These are phyloP conservation scores for Hipparchia sbordonii DNA, from an alignment of 2,888 invertebrate genomes.

Conservation along the genomic window DNA sequence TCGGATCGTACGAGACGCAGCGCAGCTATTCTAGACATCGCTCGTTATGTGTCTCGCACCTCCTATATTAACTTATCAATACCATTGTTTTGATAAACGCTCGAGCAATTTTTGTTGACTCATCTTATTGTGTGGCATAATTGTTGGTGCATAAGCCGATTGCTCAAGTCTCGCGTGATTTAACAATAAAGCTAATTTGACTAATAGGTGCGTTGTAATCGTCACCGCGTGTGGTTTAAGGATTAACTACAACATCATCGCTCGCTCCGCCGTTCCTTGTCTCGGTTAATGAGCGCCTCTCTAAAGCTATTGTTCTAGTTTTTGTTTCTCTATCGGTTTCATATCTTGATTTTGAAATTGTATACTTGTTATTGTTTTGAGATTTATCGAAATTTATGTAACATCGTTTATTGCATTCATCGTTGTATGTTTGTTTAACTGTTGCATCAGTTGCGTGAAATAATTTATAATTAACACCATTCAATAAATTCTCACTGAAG, in stretches of 20 bases:
- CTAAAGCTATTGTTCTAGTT: constrained; percentile 73
- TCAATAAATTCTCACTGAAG: neutral
- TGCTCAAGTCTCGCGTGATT: constrained; percentile 66
- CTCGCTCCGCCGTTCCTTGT: constrained; percentile 53
- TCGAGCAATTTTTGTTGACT: constrained; percentile 77
- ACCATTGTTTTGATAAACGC: constrained; percentile 83
- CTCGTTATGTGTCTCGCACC: constrained; percentile 74
- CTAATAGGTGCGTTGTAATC: constrained; percentile 82
- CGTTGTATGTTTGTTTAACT: neutral
- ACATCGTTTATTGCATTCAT: constrained; percentile 6
- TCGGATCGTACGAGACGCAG: constrained; percentile 51
- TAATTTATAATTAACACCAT: constrained; percentile 19
- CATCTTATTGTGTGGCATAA: constrained; percentile 79
- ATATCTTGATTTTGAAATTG: constrained; percentile 45
- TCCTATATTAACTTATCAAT: constrained; percentile 82
- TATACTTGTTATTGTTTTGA: constrained; percentile 41
- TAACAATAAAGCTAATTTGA: constrained; percentile 83
- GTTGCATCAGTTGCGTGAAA: constrained; percentile 2
- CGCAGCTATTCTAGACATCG: constrained; percentile 63
- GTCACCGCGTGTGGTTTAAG: constrained; percentile 80
- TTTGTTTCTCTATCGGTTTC: constrained; percentile 46
- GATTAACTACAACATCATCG: constrained; percentile 71
- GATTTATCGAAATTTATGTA: constrained; percentile 23
- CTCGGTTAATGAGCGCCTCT: constrained; percentile 70
- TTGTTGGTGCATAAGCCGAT: constrained; percentile 78